phyloP scores from a whole-genome alignment of 2,888 invertebrate species.

The Petrolisthes cinctipes region DNA sequence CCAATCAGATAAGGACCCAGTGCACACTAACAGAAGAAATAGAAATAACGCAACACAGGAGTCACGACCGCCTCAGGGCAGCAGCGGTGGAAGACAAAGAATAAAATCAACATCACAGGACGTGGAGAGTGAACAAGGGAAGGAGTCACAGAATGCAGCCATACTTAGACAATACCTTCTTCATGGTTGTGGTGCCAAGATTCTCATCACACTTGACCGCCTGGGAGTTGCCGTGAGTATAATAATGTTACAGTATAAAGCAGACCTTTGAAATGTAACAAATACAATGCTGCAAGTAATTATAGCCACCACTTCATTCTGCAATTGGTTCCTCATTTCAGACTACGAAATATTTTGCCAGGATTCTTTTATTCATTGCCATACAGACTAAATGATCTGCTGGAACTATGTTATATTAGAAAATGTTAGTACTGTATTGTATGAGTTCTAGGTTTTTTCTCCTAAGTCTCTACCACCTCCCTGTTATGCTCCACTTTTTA shows the following conservation, averaged over 20 bases:
- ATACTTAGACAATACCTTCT: constrained; percentile 45
- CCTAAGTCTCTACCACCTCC: too few relatives aligned
- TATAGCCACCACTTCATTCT: too few relatives aligned
- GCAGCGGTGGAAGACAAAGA: neutral
- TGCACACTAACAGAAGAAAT: neutral
- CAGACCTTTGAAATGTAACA: too few relatives aligned
- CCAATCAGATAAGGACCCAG: neutral
- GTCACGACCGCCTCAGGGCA: neutral
- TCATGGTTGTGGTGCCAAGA: constrained; percentile 56
- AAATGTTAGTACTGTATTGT: too few relatives aligned
- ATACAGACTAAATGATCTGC: too few relatives aligned
- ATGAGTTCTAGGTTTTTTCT: too few relatives aligned
- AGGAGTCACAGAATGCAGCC: constrained; percentile 43
- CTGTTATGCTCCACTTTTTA: too few relatives aligned
- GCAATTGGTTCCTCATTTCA: too few relatives aligned
- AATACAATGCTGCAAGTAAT: too few relatives aligned
- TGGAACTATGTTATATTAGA: too few relatives aligned
- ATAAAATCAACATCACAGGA: neutral
- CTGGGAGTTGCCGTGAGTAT: constrained; percentile 56
- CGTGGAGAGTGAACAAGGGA: constrained; percentile 8
- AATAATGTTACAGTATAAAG: neutral
- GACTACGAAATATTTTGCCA: too few relatives aligned
- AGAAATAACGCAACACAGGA: neutral
- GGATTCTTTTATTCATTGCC: too few relatives aligned
- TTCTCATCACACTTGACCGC: constrained; percentile 43